Conservation (phyloP, 2,888 invertebrate genomes). For the Lasioglossum oenotherae region DNA sequence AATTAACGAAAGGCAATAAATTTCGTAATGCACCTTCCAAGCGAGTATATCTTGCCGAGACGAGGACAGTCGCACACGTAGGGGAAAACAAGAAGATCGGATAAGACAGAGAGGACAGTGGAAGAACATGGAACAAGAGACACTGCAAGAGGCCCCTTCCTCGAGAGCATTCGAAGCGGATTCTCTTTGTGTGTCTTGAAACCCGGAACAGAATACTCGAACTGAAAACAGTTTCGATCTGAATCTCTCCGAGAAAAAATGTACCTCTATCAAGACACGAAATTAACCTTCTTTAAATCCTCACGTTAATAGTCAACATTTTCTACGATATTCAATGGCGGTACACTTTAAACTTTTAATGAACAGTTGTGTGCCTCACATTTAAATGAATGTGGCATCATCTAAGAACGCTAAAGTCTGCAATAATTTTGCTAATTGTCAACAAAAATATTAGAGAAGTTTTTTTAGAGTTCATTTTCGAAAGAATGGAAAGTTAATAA, state of each 20-base stretch:
- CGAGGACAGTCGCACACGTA: constrained; percentile 1
- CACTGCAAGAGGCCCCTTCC: constrained; percentile 11
- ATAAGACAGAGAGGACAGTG: constrained; percentile 31
- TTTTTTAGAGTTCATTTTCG: no score
- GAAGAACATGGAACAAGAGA: constrained; percentile 30
- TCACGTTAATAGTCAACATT: not conserved
- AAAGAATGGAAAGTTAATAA: not conserved
- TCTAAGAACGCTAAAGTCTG: no score
- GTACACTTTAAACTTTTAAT: not conserved
- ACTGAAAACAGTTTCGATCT: constrained; percentile 5
- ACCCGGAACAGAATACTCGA: constrained; percentile 38
- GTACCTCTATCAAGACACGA: not conserved
- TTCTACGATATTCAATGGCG: not conserved
- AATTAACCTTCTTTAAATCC: not conserved
- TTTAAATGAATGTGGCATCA: not conserved
- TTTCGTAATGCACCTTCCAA: constrained; percentile 25
- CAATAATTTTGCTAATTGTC: no score
- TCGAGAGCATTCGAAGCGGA: constrained; percentile 28
- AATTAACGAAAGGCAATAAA: constrained; percentile 22
- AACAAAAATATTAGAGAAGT: no score
- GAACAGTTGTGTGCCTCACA: not conserved
- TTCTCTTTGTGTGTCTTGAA: constrained; percentile 48
- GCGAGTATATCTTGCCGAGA: constrained; percentile 13
- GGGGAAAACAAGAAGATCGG: constrained; percentile 44
- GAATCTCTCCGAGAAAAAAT: not conserved